Base-by-base conservation (phyloP, 2,797 vertebrate genomes). In the Poecilia velifera region DNA sequence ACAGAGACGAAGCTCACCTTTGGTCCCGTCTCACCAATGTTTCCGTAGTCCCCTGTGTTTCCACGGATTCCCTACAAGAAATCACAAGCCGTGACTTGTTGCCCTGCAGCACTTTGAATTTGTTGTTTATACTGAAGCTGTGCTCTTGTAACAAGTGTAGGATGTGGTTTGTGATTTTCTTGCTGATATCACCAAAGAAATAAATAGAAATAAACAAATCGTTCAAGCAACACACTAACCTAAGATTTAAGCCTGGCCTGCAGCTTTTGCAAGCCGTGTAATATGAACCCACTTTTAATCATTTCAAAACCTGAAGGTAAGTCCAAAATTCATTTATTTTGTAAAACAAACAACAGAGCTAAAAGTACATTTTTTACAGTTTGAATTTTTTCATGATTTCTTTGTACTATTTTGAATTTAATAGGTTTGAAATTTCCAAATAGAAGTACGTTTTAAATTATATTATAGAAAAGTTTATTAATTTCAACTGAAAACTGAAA, bases 1-100 rank as follows among this genome's bases (percentile, higher is more conserved):
- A 72, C 45, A n/a, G 78, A 76, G 39, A 59, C 22, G 22, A 2
- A 77, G 20, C 84, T 86, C 88, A 96, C 95, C 92, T 90, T 94
- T 49, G 64, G 90, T 72, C 95, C 96, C 66, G 95, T 82, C 84
- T 94, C 94, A 13, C 95, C 95, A 45, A 91, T 74, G 87, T 90
- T 92, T 76, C 93, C 93, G 71, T 96, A 94, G 16, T 91, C 87
- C 79, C 93, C 93, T 4, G 92, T 89, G 71, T 91, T 85, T 78
- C 95, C 92, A 49, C 88, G 93, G 79, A 93, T 87, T 1, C 94
- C 95, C 95, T 94, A 55, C 43, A 92, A 84, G 57, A 82, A 77
- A 77, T 87, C 6, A 45, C 18, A 73, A 31, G 13, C 28, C 28
- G 45, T 39, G 28, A 74, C 28, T 46, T 80, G 4, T 28, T 75